Evolutionary conservation across 2,888 invertebrate species (phyloP), one percentile per base, ranked within the genome.

Genomic region (Colletes collaris): DNA sequence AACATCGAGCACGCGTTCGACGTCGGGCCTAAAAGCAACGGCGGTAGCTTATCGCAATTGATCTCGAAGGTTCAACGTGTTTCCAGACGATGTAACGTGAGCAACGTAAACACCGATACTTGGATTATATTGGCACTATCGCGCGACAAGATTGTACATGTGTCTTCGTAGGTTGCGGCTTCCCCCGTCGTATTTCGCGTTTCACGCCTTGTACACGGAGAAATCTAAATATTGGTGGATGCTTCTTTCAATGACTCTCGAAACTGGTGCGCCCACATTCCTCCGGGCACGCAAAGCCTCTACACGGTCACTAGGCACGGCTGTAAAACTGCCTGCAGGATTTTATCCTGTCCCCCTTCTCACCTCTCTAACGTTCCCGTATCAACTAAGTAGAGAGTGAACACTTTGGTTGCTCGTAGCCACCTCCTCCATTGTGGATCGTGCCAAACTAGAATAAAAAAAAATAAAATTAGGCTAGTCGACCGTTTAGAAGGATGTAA

Each of bases 251-350:
- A 89, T 87, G 87, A 89, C 85, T 88, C 85, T 87, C 83, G 81
- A 89, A 90, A 90, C 89, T 90, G 86, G 89, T 90, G 87, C 87
- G 89, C 90, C 90, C 90, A 90, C 89, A 90, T 90, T 90, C 89
- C 86, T 84, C 62, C 64, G 58, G 55, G 10, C 66, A 79, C 76
- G 66, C 74, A 74, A 63, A 60, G 74, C 74, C 79, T 80, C 74
- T 68, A 52, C 73, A 53, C 66, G 58, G 68, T 77, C 67, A 68
- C 80, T 81, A 81, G 69, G 56, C 69, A 60, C 37, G 72, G 71
- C 67, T 63, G 62, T 81, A 85, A 86, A 77, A 71, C 75, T 68
- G 70, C 73, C 69, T 75, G 63, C 68, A 60, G 62, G 66, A 66
- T 77, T 75, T 80, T 63, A 53, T 72, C 49, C 65, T 37, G 59